Conservation (phyloP, 1,140 invertebrate genomes). For the Neotoxoptera formosana region DNA sequence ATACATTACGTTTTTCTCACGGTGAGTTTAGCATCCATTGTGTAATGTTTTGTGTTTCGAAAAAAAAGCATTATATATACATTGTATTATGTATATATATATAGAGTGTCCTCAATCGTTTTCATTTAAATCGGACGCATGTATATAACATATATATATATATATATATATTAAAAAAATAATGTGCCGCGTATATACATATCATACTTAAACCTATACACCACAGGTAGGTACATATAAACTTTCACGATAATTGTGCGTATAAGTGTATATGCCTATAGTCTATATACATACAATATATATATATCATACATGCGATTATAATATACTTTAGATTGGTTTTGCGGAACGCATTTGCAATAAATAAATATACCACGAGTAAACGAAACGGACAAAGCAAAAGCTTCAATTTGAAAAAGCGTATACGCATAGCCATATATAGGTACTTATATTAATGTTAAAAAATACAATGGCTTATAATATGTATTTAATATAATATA, state of each 20-base stretch:
- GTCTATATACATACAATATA: background rate
- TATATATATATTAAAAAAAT: background rate
- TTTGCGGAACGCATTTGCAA: background rate
- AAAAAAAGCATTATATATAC: background rate
- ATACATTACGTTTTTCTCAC: conserved; percentile 20
- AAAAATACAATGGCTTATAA: background rate
- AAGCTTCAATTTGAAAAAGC: background rate
- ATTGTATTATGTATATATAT: background rate
- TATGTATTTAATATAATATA: background rate
- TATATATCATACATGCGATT: background rate
- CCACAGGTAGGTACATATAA: background rate
- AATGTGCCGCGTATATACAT: too few relatives aligned
- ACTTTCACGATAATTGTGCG: background rate
- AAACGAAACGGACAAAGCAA: background rate
- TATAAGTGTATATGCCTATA: background rate
- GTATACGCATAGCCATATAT: too few relatives aligned
- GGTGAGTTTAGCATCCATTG: conserved; percentile 42
- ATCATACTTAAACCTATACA: background rate
- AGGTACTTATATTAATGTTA: background rate
- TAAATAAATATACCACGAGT: background rate
- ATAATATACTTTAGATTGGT: background rate
- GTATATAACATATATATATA: background rate
- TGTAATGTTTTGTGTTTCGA: conserved; percentile 1
- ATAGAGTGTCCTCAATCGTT: background rate
- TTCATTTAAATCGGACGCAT: background rate